Evolutionary conservation across 2,113 vertebrate genomes (phyloP), one percentile per base, ranked within the genome.

Genomic region (Thamnaconus septentrionalis): DNA sequence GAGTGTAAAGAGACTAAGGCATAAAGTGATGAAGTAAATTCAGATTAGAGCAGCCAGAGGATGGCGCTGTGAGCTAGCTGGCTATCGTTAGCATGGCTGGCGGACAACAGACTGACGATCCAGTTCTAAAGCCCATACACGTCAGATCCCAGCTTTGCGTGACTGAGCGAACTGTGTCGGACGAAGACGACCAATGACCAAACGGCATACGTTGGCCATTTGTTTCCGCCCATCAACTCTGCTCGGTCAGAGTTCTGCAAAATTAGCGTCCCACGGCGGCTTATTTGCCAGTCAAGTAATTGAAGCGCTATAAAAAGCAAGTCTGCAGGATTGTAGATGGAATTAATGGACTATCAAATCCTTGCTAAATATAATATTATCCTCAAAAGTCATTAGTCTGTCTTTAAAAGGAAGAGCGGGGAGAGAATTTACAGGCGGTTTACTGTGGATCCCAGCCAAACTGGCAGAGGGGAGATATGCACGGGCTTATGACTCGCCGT

Each of bases 401-500:
- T 56, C 80, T 79, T 65, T 41, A 83, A 70, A 71, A 58, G 12
- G 39, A 43, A 45, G 43, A 61, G 31, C 41, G 11, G 65, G 59
- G 18, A 31, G 18, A 66, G 70, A 68, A 82, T 58, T 46, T 45
- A 66, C 67, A 62, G 67, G 73, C 73, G 76, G 75, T 80, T 79
- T 61, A 64, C 40, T 57, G 60, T 77, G 82, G 76, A 85, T 50
- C 40, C 5, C 47, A 59, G 75, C 83, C 79, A 85, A 83, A 66
- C 76, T 78, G 75, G 81, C 83, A 83, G 72, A 66, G 70, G 60
- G 78, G 67, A 78, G 82, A 71, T 71, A 83, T 81, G 80, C 59
- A 48, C 64, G 53, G 70, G 72, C 81, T 84, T 85, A 85, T 81
- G 81, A 80, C 77, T 68, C 66, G 79, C 72, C 70, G 76, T 85